Base-by-base conservation (phyloP, 2,797 vertebrate species). In the Monodelphis domestica region DNA sequence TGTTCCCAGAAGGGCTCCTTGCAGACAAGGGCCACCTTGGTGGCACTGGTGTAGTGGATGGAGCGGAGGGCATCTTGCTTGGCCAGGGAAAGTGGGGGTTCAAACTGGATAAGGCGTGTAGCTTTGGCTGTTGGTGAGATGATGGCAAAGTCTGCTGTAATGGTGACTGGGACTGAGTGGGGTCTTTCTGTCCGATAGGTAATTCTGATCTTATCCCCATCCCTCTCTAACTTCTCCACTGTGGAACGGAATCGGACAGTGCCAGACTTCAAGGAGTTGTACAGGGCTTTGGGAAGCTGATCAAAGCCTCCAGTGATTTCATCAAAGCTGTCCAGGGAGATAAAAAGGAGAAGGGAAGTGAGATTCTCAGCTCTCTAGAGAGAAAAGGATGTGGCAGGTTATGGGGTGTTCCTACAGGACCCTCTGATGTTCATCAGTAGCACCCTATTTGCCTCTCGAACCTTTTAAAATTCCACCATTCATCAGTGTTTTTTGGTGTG, bases 301-400 rank as follows among this genome's bases (percentile, higher is more conserved):
- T 99, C 99, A 30, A 99, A 99, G 0, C 99, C 99, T 0, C 97
- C 98, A 0, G 97, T 97, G 97, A 99, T 98, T 94, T 99, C 99
- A 0, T 94, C 98, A 56, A 99, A 99, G 53, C 99, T 99, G 97
- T 45, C 21, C 38, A 29, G 52, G 33, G 24, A 29, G 54, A 14
- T 50, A 38, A 90, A 87, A 2, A 52, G 89, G 10, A 89, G 56
- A 87, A 53, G 54, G 33, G n/a, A 59, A 91, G 38, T 53, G 2
- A 45, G 24, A 21, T 59, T 51, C 89, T 89, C 33, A 33, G 7
- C 9, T 52, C 21, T 50, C 29, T 63, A 63, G 29, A 28, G 29
- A 30, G 30, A 63, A 55, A 90, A 0, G 17, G 1, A 38, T 63
- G 51, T 53, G 52, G 24, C 63, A 45, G 28, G 9, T 51, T 51